phyloP scores from a whole-genome alignment of 1,140 invertebrate species.

The Gryllus bimaculatus region DNA sequence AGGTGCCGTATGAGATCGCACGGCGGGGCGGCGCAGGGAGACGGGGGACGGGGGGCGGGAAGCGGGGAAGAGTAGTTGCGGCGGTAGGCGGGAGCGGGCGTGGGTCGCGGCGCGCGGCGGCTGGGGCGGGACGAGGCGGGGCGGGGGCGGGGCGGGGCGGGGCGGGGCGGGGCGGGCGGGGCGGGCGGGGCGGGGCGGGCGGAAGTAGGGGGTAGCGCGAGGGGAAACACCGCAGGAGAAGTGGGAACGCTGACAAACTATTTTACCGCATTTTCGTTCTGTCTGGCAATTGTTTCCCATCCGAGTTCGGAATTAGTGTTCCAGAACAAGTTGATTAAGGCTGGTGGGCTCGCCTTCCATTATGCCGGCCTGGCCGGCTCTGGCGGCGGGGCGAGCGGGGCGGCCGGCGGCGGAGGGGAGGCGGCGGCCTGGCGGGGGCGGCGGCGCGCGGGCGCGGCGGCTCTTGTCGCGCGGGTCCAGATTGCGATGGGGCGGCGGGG shows the following conservation, averaged over 20 bases:
- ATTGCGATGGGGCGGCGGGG: slow-evolving; percentile 6
- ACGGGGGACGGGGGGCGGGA: too few relatives aligned
- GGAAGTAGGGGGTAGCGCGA: background rate
- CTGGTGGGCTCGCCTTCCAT: background rate
- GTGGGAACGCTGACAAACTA: slow-evolving; percentile 19
- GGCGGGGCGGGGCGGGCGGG: too few relatives aligned
- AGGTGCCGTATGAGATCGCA: background rate
- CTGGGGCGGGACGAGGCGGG: background rate
- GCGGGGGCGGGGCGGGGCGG: background rate
- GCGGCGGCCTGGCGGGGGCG: background rate
- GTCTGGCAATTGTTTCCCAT: slow-evolving; percentile 22
- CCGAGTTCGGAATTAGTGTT: slow-evolving; percentile 16
- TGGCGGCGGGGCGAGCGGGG: background rate
- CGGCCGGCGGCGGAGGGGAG: background rate
- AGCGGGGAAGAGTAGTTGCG: too few relatives aligned
- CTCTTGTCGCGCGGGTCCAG: background rate
- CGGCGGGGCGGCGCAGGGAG: background rate
- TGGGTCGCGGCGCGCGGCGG: too few relatives aligned
- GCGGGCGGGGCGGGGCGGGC: background rate
- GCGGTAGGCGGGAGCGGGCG: too few relatives aligned
- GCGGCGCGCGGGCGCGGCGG: background rate
- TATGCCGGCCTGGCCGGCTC: background rate
- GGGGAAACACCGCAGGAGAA: background rate
- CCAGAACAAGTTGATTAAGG: slow-evolving; percentile 18
- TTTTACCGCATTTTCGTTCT: slow-evolving; percentile 22